Evolutionary conservation across 2,888 invertebrate species (phyloP), one percentile per base, ranked within the genome.

Genomic region (Thyatira batis): DNA sequence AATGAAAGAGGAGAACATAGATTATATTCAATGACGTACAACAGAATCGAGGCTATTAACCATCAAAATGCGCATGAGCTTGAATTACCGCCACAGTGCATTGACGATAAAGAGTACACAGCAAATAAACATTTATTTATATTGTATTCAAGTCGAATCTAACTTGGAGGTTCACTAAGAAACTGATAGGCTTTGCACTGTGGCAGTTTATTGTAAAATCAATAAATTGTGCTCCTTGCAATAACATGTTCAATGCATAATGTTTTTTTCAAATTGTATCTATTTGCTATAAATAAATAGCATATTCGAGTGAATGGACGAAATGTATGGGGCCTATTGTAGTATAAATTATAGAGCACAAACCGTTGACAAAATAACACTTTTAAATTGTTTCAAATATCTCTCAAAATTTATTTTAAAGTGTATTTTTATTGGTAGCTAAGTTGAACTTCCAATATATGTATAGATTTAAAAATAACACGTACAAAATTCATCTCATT

Each of bases 251-350:
- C 39, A 39, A 39, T 8, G 17, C 13, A 8, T 33, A 33, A 39
- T n/a, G 2, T 3, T 27, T 10, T 9, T 6, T 39, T 39, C 6
- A n/a, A 39, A 13, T 5, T 17, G n/a, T 13, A 33, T 1, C 13
- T 13, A n/a, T 33, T 39, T 39, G 13, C 17, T 33, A 13, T 13
- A 39, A 39, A 39, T 17, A 39, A 39, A 39, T 39, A 39, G 43
- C 43, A 46, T 52, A 54, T 52, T 44, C 20, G 58, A 48, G 52
- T 50, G 62, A 57, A 58, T 65, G 62, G 63, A 56, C 54, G 64
- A 62, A 64, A 60, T 62, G 61, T 60, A 53, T 62, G 61, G 50
- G 56, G 58, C 61, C 55, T 54, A 59, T 59, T 46, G 45, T 46
- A 51, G 45, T 55, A 17, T 13, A 27, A 33, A 17, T 48, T 43